phyloP scores from a whole-genome alignment of 1,140 invertebrate species.

The Sarcophaga peregrina region DNA sequence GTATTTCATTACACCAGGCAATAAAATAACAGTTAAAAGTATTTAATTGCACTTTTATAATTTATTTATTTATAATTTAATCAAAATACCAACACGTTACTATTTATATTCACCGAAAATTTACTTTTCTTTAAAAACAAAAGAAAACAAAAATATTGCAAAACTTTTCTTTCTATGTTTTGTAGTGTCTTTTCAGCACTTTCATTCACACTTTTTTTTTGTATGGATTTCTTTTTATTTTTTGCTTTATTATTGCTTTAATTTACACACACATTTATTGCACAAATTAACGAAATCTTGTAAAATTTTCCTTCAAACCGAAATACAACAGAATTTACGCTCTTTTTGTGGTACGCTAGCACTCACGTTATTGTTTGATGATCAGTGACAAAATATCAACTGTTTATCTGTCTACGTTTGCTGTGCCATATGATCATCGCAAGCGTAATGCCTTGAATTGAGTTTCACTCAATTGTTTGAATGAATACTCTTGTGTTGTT shows the following conservation, averaged over 20 bases:
- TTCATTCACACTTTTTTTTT: background rate
- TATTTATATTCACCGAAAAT: too few species aligned
- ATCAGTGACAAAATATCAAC: slow-evolving; percentile 24
- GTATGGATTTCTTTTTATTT: slow-evolving; percentile 5
- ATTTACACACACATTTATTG: background rate
- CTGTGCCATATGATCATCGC: slow-evolving; percentile 1
- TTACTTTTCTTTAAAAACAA: too few species aligned
- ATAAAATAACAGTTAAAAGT: too few species aligned
- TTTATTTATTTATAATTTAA: too few species aligned
- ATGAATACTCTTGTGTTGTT: too few species aligned
- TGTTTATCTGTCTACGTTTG: background rate
- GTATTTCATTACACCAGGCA: too few species aligned
- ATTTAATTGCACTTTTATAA: too few species aligned
- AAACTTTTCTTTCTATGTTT: too few species aligned
- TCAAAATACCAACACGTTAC: too few species aligned
- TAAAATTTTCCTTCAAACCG: background rate
- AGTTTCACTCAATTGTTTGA: background rate
- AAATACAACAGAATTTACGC: background rate
- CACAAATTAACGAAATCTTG: background rate
- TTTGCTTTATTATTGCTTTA: background rate
- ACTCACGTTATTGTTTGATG: slow-evolving; percentile 11
- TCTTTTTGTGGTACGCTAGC: background rate
- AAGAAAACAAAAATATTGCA: too few species aligned
- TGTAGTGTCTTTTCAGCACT: background rate
- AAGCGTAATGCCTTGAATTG: too few species aligned